Conservation (phyloP, 2,888 invertebrate species). For the Megamerina dolium region DNA sequence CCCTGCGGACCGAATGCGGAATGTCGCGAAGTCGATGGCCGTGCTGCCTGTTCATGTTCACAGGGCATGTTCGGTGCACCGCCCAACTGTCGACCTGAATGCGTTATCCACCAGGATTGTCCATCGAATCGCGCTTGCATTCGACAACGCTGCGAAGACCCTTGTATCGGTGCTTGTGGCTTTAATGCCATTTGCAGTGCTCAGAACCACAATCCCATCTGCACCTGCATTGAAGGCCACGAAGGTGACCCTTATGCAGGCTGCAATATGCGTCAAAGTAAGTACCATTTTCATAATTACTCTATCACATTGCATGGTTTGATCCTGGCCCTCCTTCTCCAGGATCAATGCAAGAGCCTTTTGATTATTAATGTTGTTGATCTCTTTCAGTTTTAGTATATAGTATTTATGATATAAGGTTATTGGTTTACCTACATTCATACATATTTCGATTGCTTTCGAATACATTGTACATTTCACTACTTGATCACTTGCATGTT, state of each 20-base stretch:
- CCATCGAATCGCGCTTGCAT: slow-evolving; percentile 66
- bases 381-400: slow-evolving; percentile 30
- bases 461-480: too few species aligned
- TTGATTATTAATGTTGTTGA: slow-evolving; percentile 5
- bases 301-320: background rate
- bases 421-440: slow-evolving; percentile 19
- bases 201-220: slow-evolving; percentile 67
- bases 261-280: slow-evolving; percentile 59
- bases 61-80: slow-evolving; percentile 71
- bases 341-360: too few species aligned
- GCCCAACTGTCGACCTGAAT: slow-evolving; percentile 72
- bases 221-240: slow-evolving; percentile 63
- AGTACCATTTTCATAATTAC: slow-evolving; percentile 41
- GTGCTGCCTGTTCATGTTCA: slow-evolving; percentile 70
- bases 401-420: too few species aligned
- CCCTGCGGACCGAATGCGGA: slow-evolving; percentile 75
- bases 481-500: background rate
- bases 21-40: slow-evolving; percentile 61
- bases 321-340: too few species aligned
- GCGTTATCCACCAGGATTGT: slow-evolving; percentile 67
- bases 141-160: slow-evolving; percentile 65
- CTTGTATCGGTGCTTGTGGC: slow-evolving; percentile 71
- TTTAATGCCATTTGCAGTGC: slow-evolving; percentile 64
- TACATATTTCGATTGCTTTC: slow-evolving; percentile 28
- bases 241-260: slow-evolving; percentile 76